Evolutionary conservation across 2,113 vertebrate genomes (phyloP), one percentile per base, ranked within the genome.

Genomic region (Sinocyclocheilus rhinocerous): DNA sequence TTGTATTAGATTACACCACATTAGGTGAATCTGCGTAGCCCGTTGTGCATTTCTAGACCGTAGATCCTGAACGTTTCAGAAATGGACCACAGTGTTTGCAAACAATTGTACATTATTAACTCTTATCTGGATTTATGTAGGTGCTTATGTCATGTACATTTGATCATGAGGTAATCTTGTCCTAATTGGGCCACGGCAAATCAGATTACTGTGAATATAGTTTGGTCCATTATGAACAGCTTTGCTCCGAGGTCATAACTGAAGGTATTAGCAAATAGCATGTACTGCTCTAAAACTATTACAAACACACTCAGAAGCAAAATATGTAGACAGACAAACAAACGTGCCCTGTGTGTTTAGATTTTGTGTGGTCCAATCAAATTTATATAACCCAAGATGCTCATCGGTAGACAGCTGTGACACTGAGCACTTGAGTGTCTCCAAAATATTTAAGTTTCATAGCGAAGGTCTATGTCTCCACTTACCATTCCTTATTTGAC

Each of bases 401-500:
- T 83, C 24, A 75, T 78, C 20, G 67, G 13, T 39, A 67, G 76
- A 36, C 57, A 45, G 63, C 69, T 45, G 67, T 75, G 67, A 81
- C 85, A 57, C 33, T 42, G 55, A 75, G n/a, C 76, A 76, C 87
- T 88, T 69, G 57, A 84, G 85, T 2, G 29, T 84, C 78, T 59
- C 48, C 81, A 86, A 88, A 88, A 88, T 78, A 88, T 80, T 86
- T 84, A 65, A 65, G 67, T 70, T 59, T 57, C 16, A 75, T 33
- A 29, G 29, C 42, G 9, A 55, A 24, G 16, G 22, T 36, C 42
- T 78, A 50, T 4, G 11, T 12, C 72, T 61, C 48, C 59, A 73
- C 63, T 83, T 29, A 63, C 18, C 33, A 85, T 52, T 29, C 72
- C 81, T 65, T 65, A 42, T 72, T 78, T 24, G n/a, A 24, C 55